phyloP scores from a whole-genome alignment of 2,113 vertebrate species.

The Dinomys branickii region DNA sequence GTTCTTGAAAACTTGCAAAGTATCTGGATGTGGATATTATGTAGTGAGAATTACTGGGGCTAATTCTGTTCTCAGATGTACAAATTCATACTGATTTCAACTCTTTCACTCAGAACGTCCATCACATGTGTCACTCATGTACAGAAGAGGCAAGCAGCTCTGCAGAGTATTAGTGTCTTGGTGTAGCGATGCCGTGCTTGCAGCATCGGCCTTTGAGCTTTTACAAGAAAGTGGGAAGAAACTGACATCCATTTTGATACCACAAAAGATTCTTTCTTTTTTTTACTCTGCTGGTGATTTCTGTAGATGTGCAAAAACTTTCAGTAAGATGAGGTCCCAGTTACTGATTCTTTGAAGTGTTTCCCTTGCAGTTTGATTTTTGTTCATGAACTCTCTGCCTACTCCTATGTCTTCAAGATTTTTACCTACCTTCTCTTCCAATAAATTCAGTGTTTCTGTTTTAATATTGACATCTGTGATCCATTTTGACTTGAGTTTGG shows the following conservation, averaged over 20 bases:
- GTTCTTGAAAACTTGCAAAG: not conserved
- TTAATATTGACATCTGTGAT: no score
- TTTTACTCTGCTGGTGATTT: no score
- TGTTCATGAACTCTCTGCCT: no score
- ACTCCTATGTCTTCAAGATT: no score
- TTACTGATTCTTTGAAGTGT: no score
- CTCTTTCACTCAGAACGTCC: slow-evolving; percentile 17
- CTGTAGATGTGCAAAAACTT: no score
- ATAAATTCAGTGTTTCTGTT: no score
- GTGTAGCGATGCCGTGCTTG: not conserved
- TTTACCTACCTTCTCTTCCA: no score
- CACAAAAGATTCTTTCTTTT: not conserved
- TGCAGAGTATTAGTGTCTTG: not conserved
- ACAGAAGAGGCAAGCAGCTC: slow-evolving; percentile 44
- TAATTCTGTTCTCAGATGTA: slow-evolving; percentile 56
- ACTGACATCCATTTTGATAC: not conserved
- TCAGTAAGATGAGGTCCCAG: no score
- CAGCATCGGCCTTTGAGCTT: not conserved
- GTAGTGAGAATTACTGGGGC: not conserved
- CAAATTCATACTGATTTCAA: slow-evolving; percentile 52
- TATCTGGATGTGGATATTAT: slow-evolving; percentile 31
- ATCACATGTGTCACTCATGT: slow-evolving; percentile 24
- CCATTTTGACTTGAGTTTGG: no score
- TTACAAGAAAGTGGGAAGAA: slow-evolving; percentile 34
- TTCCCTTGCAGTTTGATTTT: no score